Conservation (phyloP, 2,797 vertebrate genomes). For the Sebastes trivittatus region DNA sequence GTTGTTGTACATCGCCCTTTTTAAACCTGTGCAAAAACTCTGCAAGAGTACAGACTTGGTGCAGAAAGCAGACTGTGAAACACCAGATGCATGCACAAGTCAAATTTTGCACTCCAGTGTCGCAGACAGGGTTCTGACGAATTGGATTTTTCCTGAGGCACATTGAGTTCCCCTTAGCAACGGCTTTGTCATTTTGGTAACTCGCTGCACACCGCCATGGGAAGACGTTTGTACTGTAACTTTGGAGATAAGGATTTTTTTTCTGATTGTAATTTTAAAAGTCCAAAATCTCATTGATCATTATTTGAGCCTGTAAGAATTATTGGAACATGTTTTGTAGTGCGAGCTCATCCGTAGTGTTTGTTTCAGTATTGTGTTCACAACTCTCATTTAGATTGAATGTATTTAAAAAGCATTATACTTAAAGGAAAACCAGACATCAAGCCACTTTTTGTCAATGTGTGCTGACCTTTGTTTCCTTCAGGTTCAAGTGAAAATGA, state of each 20-base stretch:
- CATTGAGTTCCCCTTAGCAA: not conserved
- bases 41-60: not conserved
- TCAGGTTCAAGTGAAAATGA: conserved; percentile 64
- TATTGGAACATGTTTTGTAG: not conserved
- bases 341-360: not conserved
- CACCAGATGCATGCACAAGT: not conserved
- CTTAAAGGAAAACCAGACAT: not conserved
- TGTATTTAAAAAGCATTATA: not conserved
- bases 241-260: not conserved
- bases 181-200: not conserved
- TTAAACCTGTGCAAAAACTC: not conserved
- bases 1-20: not conserved
- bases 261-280: not conserved
- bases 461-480: not conserved
- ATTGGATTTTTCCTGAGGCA: not conserved
- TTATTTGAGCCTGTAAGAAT: not conserved
- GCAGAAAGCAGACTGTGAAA: not conserved
- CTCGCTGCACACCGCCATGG: not conserved
- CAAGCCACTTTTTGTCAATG: not conserved
- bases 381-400: not conserved
- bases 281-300: not conserved
- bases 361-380: not conserved
- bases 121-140: not conserved
- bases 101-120: not conserved
- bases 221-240: not conserved